Evolutionary conservation across 2,797 vertebrate genomes (phyloP).

Genomic region (Myripristis murdjan): DNA sequence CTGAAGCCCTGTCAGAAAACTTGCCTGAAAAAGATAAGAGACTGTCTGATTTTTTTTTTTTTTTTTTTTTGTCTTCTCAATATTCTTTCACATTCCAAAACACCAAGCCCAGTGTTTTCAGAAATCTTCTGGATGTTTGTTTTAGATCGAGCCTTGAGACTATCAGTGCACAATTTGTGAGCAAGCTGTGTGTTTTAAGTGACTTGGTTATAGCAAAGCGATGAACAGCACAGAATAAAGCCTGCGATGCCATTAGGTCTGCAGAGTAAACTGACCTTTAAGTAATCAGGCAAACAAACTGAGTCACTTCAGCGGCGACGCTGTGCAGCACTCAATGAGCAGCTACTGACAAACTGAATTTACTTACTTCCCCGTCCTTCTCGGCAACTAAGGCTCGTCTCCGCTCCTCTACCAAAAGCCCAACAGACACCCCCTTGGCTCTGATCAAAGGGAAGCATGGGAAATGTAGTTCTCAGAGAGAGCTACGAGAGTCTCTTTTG

Average conservation of each 20-base stretch:
- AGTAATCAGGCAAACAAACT: constrained; percentile 81
- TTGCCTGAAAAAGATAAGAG: constrained; percentile 54
- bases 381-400: constrained; percentile 39
- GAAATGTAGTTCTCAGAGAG: constrained; percentile 81
- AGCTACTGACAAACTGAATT: constrained; percentile 71
- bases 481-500: constrained; percentile 74
- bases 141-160: constrained; percentile 58
- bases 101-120: constrained; percentile 39
- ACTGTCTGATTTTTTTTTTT: constrained; percentile 25
- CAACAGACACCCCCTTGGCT: constrained; percentile 54
- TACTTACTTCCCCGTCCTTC: constrained; percentile 50
- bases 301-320: constrained; percentile 58
- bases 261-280: constrained; percentile 78
- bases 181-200: constrained; percentile 31
- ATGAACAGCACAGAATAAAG: constrained; percentile 55
- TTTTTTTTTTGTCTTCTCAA: too few relatives aligned
- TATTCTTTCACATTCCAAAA: constrained; percentile 41
- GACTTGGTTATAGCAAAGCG: constrained; percentile 14
- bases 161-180: constrained; percentile 68
- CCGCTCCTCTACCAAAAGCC: constrained; percentile 44
- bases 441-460: constrained; percentile 81
- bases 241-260: constrained; percentile 60
- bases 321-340: constrained; percentile 61
- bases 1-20: constrained; percentile 32
- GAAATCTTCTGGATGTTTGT: constrained; percentile 49